phyloP scores from a whole-genome alignment of 2,113 vertebrate species.

The Turdus rufiventris region DNA sequence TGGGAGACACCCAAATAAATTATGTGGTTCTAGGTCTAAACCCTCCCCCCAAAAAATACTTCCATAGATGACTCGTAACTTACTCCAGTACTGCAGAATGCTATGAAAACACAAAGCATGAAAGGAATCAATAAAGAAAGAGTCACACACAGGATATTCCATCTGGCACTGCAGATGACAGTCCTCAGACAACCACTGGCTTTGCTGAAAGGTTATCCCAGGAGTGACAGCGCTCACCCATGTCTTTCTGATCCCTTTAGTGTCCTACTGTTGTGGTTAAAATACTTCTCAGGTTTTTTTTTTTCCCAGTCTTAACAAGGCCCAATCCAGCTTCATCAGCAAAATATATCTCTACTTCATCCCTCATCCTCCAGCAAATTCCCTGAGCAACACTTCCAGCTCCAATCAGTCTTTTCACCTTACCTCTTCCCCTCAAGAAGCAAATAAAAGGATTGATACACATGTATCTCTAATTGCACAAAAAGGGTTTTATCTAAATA shows the following conservation, averaged over 20 bases:
- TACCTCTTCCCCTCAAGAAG: not conserved
- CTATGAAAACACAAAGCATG: not conserved
- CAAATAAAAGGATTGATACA: not conserved
- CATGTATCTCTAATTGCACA: not conserved
- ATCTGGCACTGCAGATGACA: not conserved
- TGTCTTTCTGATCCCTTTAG: not conserved
- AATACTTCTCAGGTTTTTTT: not conserved
- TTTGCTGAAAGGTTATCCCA: not conserved
- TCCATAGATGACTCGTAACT: not conserved
- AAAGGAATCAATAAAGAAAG: not conserved
- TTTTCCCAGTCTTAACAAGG: not conserved
- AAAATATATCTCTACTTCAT: not conserved
- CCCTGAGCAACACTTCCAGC: not conserved
- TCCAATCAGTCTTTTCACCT: not conserved
- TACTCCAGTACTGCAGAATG: not conserved
- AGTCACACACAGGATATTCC: not conserved
- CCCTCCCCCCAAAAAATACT: not conserved
- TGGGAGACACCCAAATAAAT: not conserved
- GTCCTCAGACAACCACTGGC: not conserved
- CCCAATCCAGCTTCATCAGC: not conserved
- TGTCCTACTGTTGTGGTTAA: not conserved
- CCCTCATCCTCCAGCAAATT: not conserved
- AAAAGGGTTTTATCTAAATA: not conserved
- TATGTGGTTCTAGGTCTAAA: not conserved
- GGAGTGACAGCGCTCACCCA: not conserved